Evolutionary conservation across 2,113 vertebrate genomes (phyloP).

Genomic region (Dasyurus viverrinus): DNA sequence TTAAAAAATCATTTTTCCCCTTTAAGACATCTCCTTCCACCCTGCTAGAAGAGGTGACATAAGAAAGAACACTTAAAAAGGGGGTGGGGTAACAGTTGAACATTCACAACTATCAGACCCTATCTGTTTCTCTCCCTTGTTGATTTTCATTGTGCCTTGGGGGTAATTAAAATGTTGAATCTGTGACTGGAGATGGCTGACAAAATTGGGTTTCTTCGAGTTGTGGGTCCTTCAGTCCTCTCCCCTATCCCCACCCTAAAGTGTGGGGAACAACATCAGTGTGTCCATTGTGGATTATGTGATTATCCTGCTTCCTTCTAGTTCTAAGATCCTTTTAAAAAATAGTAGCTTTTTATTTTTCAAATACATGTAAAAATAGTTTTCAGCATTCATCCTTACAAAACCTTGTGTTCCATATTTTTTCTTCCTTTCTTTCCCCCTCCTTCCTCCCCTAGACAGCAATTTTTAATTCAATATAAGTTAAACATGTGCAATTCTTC

Average conservation of each 20-base stretch:
- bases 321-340: background rate
- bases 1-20: slow-evolving; percentile 7
- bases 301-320: background rate
- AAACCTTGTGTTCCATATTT: too few relatives aligned
- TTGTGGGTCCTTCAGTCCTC: background rate
- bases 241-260: background rate
- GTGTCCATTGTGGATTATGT: background rate
- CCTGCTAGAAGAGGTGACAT: background rate
- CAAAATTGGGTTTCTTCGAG: slow-evolving; percentile 57
- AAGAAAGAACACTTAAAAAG: background rate
- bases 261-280: background rate
- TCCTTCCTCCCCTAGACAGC: too few relatives aligned
- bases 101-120: slow-evolving; percentile 35
- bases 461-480: too few relatives aligned
- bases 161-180: slow-evolving; percentile 64
- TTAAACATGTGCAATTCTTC: too few relatives aligned
- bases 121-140: slow-evolving; percentile 4
- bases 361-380: too few relatives aligned
- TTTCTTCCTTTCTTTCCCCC: too few relatives aligned
- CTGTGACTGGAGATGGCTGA: slow-evolving; percentile 74
- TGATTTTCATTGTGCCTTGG: slow-evolving; percentile 64
- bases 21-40: background rate
- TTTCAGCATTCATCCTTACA: too few relatives aligned
- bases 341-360: too few relatives aligned
- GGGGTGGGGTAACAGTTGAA: slow-evolving; percentile 27